Evolutionary conservation across 2,797 vertebrate species (phyloP).

Genomic region (Oophaga sylvatica): DNA sequence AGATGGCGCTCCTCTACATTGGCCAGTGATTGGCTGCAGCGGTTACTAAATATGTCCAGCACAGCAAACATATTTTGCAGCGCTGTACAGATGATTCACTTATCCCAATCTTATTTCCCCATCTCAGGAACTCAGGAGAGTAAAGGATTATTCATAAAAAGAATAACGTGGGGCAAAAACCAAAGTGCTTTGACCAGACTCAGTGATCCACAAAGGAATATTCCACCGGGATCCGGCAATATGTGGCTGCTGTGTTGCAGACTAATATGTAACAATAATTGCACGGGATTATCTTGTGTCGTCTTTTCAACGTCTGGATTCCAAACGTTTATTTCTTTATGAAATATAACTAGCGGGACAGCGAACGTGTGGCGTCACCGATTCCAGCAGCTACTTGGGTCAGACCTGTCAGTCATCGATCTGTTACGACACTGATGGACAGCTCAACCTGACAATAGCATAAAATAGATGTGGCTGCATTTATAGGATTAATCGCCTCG

Average conservation of each 20-base stretch:
- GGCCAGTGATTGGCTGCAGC: too few species aligned
- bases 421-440: slow-evolving; percentile 32
- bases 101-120: too few species aligned
- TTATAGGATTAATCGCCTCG: slow-evolving; percentile 25
- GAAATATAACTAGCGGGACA: not conserved
- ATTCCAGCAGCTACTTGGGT: not conserved
- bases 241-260: not conserved
- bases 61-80: too few species aligned
- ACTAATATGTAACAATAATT: not conserved
- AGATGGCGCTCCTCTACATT: too few species aligned
- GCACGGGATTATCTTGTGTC: not conserved
- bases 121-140: too few species aligned
- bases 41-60: too few species aligned
- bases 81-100: too few species aligned
- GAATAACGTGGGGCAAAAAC: too few species aligned
- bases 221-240: too few species aligned
- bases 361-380: not conserved
- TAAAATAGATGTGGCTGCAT: slow-evolving; percentile 5
- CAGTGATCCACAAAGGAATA: too few species aligned
- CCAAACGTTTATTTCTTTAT: not conserved
- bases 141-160: too few species aligned
- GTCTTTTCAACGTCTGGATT: not conserved
- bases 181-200: too few species aligned
- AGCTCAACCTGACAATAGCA: not conserved
- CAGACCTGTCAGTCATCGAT: slow-evolving; percentile 24